These are phyloP conservation scores for Arctocebus calabarensis DNA, from an alignment of 2,797 vertebrate species.

Conservation along the genomic window DNA sequence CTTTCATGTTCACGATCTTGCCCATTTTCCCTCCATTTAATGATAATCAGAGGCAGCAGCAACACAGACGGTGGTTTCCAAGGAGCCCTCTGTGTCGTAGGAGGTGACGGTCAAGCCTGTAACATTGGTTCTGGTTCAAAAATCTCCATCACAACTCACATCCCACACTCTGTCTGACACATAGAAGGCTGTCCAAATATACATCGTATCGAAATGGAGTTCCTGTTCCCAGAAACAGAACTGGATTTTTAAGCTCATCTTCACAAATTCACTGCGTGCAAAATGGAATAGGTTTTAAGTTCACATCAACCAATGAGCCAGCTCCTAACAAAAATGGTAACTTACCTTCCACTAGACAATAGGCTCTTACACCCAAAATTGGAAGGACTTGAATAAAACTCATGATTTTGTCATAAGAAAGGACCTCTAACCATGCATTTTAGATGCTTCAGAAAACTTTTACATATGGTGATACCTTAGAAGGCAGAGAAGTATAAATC, in stretches of 20 bases:
- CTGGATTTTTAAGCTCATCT: background rate
- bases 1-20: background rate
- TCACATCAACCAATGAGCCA: background rate
- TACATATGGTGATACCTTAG: too few relatives aligned
- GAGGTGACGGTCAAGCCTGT: background rate
- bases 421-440: background rate
- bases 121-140: background rate
- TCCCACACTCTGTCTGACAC: too few relatives aligned
- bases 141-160: background rate
- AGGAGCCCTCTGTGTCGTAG: background rate
- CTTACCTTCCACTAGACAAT: background rate
- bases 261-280: background rate
- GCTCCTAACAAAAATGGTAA: background rate
- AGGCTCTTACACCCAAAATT: background rate
- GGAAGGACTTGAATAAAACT: background rate
- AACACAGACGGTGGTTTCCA: background rate
- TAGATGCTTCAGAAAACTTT: constrained; percentile 2
- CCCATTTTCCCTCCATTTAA: background rate
- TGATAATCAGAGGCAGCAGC: background rate
- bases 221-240: background rate
- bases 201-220: background rate
- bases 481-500: background rate
- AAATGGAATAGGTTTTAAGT: background rate
- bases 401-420: background rate
- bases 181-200: background rate